These are phyloP conservation scores for Phycodurus eques DNA, from an alignment of 2,113 vertebrate species.

Conservation along the genomic window DNA sequence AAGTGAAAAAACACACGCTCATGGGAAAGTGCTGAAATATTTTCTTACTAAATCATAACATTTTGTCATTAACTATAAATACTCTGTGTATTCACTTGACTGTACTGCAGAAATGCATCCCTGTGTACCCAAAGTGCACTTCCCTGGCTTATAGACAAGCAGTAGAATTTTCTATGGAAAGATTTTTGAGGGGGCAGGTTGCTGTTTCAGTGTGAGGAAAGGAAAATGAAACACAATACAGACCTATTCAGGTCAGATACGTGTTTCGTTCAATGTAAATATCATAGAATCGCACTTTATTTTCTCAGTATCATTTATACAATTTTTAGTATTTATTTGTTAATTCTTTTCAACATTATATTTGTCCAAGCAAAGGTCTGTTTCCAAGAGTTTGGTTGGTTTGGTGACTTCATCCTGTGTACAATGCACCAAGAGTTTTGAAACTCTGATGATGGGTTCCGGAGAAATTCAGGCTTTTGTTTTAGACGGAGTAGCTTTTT, in stretches of 20 bases:
- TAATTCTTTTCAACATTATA: too few relatives aligned
- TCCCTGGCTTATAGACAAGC: conserved; percentile 60
- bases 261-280: too few relatives aligned
- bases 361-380: too few relatives aligned
- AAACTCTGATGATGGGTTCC: too few relatives aligned
- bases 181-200: conserved; percentile 39
- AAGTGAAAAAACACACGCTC: conserved; percentile 72
- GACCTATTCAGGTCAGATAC: neutral
- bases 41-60: conserved; percentile 74
- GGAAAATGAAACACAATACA: neutral
- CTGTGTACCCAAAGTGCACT: conserved; percentile 57
- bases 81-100: conserved; percentile 65
- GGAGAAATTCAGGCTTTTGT: too few relatives aligned
- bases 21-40: conserved; percentile 75
- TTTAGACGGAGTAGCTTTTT: too few relatives aligned
- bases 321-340: too few relatives aligned
- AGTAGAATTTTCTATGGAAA: conserved; percentile 76
- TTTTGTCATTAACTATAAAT: conserved; percentile 76
- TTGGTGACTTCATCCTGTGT: too few relatives aligned
- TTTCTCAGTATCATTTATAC: too few relatives aligned
- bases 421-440: too few relatives aligned
- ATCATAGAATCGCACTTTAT: too few relatives aligned
- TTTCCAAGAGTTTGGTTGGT: too few relatives aligned
- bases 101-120: conserved; percentile 62
- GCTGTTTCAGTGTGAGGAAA: conserved; percentile 57